A percentile compares a stretch with the other conserved stretches of the same genome.
Evolutionary conservation across 2,888 invertebrate species (phyloP).

Genomic region (Sipha maydis): DNA sequence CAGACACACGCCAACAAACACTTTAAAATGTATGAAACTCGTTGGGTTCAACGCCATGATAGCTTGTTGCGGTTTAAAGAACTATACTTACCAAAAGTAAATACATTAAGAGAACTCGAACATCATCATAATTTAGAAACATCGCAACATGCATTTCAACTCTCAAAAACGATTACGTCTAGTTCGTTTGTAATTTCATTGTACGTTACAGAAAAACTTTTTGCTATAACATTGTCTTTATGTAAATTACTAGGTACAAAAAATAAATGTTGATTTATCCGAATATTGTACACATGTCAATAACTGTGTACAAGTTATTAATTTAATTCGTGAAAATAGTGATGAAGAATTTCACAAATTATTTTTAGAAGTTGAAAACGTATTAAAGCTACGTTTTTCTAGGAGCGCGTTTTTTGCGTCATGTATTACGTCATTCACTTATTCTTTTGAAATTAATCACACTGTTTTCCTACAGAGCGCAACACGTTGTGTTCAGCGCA

Average conservation of each 20-base stretch:
- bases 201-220: background rate
- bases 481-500: no score
- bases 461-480: no score
- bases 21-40: no score
- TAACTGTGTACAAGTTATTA: background rate
- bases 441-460: no score
- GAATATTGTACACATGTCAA: slow-evolving; percentile 3
- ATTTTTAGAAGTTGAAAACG: slow-evolving; percentile 23
- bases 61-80: no score
- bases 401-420: no score
- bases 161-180: slow-evolving; percentile 11
- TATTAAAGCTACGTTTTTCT: no score
- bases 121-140: background rate
- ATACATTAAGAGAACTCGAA: background rate
- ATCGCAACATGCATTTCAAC: background rate
- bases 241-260: background rate
- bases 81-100: no score
- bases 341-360: slow-evolving; percentile 15
- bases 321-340: slow-evolving; percentile 17
- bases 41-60: no score
- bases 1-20: no score
- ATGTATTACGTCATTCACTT: no score
- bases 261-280: slow-evolving; percentile 22
- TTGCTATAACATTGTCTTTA: background rate
- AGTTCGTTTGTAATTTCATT: background rate